Evolutionary conservation across 2,888 invertebrate species (phyloP).

Genomic region (Cerastoderma edule): DNA sequence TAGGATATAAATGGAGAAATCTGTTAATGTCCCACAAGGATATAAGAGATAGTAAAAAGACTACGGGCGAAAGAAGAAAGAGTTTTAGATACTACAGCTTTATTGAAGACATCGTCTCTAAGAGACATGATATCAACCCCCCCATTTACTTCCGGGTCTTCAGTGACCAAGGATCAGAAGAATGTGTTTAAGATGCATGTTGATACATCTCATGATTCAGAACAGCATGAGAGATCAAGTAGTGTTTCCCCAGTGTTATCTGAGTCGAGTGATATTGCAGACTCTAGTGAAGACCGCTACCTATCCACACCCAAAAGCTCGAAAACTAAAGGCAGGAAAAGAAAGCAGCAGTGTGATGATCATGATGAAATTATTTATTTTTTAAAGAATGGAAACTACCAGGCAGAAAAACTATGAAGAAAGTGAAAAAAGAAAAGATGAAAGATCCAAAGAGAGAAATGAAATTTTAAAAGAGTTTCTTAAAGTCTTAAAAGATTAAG

Average conservation of each 20-base stretch:
- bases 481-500: not conserved
- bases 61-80: not conserved
- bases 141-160: not conserved
- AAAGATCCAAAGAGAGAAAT: constrained; percentile 6
- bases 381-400: not conserved
- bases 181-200: too few relatives aligned
- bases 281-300: too few relatives aligned
- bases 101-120: constrained; percentile 10
- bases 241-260: too few relatives aligned
- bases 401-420: not conserved
- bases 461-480: constrained; percentile 7
- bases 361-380: constrained; percentile 2
- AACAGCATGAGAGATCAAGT: too few relatives aligned
- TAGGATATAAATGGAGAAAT: not conserved
- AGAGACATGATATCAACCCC: constrained; percentile 9
- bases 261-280: too few relatives aligned
- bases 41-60: not conserved
- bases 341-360: not conserved
- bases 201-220: too few relatives aligned
- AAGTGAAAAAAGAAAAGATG: constrained; percentile 6
- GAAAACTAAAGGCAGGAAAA: too few relatives aligned
- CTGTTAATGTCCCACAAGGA: not conserved
- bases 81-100: not conserved
- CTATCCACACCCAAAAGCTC: too few relatives aligned
- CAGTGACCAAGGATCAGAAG: not conserved